Evolutionary conservation across 2,888 invertebrate genomes (phyloP), one percentile per base, ranked within the genome.

Genomic region (Ariolimax columbianus): DNA sequence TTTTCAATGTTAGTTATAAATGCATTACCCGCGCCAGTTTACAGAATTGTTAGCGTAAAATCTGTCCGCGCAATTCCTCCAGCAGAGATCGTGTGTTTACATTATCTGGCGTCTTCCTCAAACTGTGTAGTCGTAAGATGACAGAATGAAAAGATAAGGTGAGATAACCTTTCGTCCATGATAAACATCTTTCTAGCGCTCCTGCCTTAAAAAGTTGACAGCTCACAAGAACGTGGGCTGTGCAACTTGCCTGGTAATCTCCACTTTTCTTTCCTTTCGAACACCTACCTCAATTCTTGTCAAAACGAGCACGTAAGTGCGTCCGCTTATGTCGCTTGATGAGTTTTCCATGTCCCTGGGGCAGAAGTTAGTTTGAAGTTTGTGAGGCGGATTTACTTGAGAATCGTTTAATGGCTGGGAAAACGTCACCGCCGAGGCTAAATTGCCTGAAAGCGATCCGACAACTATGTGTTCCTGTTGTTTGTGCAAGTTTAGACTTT

Each of bases 381-480:
- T 75, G 73, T 47, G 47, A 47, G 26, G 43, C 47, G 47, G 73
- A 30, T 75, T 75, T 9, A 30, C 43, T 43, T 47, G 47, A 43
- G 73, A 75, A 75, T 75, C 73, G 73, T 43, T 75, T 75, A 75
- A 75, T 75, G 73, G 73, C 11, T 0, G 43, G 47, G 47, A 30
- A 75, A 75, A 47, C 47, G 47, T 47, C 73, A 75, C 43, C 43
- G 19, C 47, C 47, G 47, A 75, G 47, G 14, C 73, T 9, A n/a
- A 75, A 75, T 75, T 75, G 73, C 73, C 30, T 47, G 73, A 75
- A 75, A 75, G 43, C 73, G 47, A 75, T 75, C 47, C 23, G 30
- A 30, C 73, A 75, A 47, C 30, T 6, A 6, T 63, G 6, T 63
- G 63, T 63, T 30, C 63, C 14, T n/a, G 6, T 63, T n/a, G 30